These are phyloP conservation scores for Anarrhichthys ocellatus DNA, from an alignment of 2,113 vertebrate species.

Conservation along the genomic window DNA sequence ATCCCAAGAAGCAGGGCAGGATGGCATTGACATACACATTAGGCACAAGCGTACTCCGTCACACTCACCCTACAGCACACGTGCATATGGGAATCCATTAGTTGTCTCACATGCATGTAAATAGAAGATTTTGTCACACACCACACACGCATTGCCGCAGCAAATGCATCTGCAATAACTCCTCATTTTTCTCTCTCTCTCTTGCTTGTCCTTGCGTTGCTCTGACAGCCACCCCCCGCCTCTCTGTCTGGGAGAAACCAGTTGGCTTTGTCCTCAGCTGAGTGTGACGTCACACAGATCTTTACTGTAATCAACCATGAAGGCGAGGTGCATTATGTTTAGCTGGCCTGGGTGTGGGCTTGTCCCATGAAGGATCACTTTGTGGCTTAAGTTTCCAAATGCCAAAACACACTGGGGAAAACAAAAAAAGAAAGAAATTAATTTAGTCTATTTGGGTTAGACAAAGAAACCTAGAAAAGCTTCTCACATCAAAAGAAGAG, in stretches of 20 bases:
- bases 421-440: background rate
- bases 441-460: slow-evolving; percentile 17
- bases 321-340: slow-evolving; percentile 61
- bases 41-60: slow-evolving; percentile 49
- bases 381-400: slow-evolving; percentile 25
- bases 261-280: slow-evolving; percentile 83
- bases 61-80: slow-evolving; percentile 44
- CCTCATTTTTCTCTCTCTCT: slow-evolving; percentile 37
- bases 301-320: slow-evolving; percentile 63
- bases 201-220: slow-evolving; percentile 54
- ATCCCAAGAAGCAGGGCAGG: slow-evolving; percentile 53
- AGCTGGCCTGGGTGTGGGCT: slow-evolving; percentile 50
- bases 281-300: slow-evolving; percentile 77
- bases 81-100: slow-evolving; percentile 47
- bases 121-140: slow-evolving; percentile 26
- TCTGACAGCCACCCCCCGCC: slow-evolving; percentile 49
- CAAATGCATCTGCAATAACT: slow-evolving; percentile 49
- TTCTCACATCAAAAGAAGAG: slow-evolving; percentile 9
- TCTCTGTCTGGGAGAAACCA: slow-evolving; percentile 74
- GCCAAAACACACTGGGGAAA: background rate
- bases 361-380: slow-evolving; percentile 41
- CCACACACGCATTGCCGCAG: slow-evolving; percentile 30
- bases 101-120: slow-evolving; percentile 46
- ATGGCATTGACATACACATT: slow-evolving; percentile 58
- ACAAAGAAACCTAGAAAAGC: slow-evolving; percentile 15